Percentiles rank a stretch among this genome's conserved stretches.
phyloP scores from a whole-genome alignment of 2,888 invertebrate species.

The Tribolium freemani region DNA sequence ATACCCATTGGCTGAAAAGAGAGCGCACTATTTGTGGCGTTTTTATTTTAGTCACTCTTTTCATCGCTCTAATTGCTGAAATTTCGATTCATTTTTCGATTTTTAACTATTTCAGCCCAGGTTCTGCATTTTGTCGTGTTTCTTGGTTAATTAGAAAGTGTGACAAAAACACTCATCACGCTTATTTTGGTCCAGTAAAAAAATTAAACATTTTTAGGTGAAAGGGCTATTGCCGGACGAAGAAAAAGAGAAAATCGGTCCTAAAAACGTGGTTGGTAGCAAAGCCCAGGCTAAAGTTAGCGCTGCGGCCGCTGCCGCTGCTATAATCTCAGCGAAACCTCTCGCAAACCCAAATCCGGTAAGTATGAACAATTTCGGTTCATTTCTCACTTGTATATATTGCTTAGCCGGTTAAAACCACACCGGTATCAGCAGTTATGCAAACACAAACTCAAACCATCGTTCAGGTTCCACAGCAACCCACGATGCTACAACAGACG shows the following conservation, averaged over 20 bases:
- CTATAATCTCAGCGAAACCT: conserved; percentile 67
- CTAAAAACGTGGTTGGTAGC: conserved; percentile 77
- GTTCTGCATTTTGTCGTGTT: too few relatives aligned
- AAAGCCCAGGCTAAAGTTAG: conserved; percentile 58
- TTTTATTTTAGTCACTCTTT: too few relatives aligned
- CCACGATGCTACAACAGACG: conserved; percentile 70
- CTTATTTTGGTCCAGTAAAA: not conserved
- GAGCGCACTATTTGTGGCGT: too few relatives aligned
- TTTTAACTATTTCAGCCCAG: too few relatives aligned
- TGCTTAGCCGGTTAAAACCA: conserved; percentile 62
- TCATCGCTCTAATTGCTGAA: too few relatives aligned
- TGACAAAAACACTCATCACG: not conserved
- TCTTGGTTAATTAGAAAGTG: too few relatives aligned
- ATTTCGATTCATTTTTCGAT: too few relatives aligned
- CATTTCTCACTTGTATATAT: conserved; percentile 7
- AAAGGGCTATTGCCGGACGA: conserved; percentile 95
- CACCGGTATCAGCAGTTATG: conserved; percentile 69
- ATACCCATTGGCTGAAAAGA: too few relatives aligned
- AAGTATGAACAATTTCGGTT: not conserved
- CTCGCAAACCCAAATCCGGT: conserved; percentile 57
- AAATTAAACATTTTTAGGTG: conserved; percentile 62
- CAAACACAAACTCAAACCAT: conserved; percentile 68
- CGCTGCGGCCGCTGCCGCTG: conserved; percentile 54
- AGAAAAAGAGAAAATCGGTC: conserved; percentile 97
- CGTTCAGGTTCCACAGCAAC: conserved; percentile 68